Base-by-base conservation (phyloP, 2,113 vertebrate genomes). In the Psephotus haematonotus region DNA sequence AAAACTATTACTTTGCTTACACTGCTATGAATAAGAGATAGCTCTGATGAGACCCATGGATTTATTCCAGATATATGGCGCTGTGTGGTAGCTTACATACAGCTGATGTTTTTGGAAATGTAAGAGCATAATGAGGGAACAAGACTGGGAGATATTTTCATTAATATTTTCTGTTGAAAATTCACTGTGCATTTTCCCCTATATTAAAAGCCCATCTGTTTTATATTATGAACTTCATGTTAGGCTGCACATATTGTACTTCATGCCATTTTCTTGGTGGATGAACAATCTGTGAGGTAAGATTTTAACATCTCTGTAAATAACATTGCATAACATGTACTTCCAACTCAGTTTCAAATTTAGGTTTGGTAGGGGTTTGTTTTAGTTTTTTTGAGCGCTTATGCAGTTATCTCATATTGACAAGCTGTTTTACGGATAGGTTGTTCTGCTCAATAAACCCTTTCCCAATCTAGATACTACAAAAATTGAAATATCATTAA, bases 211-310 rank as follows among this genome's bases (percentile, higher is more conserved):
- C 75, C 87, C 80, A 85, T 88, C 62, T 79, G 60, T 77, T 95
- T 95, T 81, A 67, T 16, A 24, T 49, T 24, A 86, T 20, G 81
- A 89, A 85, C 63, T 72, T 79, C 85, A 68, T 7, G 6, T 76
- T 83, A 92, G 53, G 64, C 69, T 60, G 57, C 76, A 93, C 80
- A 25, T 72, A 72, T 43, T 65, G 37, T 91, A 65, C 44, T 83
- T 60, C 44, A 52, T 82, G 82, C 81, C 70, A 24, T 63, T 95
- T 91, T 88, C 86, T 71, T 16, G 37, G 92, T 28, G 72, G 86
- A 80, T 59, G 72, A 92, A 92, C 90, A 75, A 93, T 81, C 44
- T 77, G 53, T 37, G 82, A 94, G 55, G 75, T 75, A 82, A 97
- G 82, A 90, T 72, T 62, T 84, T 60, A 93, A 81, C 44, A 50